Evolutionary conservation across 2,797 vertebrate genomes (phyloP).

Genomic region (Saguinus oedipus): DNA sequence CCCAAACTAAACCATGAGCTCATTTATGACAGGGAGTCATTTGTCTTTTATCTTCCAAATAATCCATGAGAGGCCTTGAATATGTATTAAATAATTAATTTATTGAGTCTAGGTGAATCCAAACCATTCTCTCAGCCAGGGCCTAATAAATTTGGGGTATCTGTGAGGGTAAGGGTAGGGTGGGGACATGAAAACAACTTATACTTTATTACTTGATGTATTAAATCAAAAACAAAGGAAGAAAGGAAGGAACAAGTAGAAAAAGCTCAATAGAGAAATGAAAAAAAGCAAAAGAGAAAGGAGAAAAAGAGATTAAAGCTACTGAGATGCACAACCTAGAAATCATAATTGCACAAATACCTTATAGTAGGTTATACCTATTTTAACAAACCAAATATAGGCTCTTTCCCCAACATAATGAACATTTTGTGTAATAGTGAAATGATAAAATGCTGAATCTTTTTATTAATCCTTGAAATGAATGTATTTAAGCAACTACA

Average conservation of each 20-base stretch:
- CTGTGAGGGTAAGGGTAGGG: no score
- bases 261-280: not conserved
- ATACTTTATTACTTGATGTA: not conserved
- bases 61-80: not conserved
- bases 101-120: not conserved
- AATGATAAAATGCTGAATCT: conserved; percentile 8
- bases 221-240: not conserved
- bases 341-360: not conserved
- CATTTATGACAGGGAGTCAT: not conserved
- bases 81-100: conserved; percentile 4
- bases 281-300: not conserved
- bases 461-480: conserved; percentile 42
- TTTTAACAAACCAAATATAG: not conserved
- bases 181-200: not conserved
- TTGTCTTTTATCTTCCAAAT: conserved; percentile 5
- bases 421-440: not conserved
- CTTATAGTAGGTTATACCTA: not conserved
- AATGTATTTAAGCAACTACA: conserved; percentile 52
- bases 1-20: not conserved
- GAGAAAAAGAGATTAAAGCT: not conserved
- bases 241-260: not conserved
- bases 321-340: not conserved
- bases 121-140: not conserved
- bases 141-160: not conserved
- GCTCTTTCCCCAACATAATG: not conserved